Evolutionary conservation across 2,888 invertebrate species (phyloP).

Genomic region (Hemaris fuciformis): DNA sequence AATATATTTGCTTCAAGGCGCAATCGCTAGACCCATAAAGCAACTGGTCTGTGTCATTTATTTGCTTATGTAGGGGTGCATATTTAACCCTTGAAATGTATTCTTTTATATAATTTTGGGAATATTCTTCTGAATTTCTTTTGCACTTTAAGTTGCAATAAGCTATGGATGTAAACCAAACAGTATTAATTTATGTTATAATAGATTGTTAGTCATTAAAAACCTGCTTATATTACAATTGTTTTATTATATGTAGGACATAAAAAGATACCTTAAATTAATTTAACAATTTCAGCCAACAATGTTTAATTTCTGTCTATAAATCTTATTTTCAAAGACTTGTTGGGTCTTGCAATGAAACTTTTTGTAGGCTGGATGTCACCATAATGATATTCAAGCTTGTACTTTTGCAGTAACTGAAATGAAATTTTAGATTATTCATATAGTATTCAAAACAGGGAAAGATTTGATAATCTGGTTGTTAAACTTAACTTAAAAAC

Average conservation of each 20-base stretch:
- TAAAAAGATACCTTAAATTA: neutral
- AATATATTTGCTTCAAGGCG: constrained; percentile 86
- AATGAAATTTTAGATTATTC: constrained; percentile 29
- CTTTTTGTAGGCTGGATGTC: constrained; percentile 81
- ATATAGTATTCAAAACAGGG: neutral
- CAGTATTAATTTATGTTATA: neutral
- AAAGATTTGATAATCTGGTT: neutral
- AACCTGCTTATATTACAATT: neutral
- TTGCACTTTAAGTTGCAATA: too few species aligned
- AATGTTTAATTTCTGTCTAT: constrained; percentile 72
- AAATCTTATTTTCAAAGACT: constrained; percentile 84
- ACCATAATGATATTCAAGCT: constrained; percentile 85
- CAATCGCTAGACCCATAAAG: constrained; percentile 42
- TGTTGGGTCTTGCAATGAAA: constrained; percentile 83
- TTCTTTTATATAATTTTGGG: neutral
- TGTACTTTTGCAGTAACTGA: constrained; percentile 83
- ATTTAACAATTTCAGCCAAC: neutral
- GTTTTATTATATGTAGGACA: neutral
- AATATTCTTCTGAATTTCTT: too few species aligned
- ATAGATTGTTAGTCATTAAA: neutral
- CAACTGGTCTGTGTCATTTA: neutral
- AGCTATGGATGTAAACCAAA: neutral
- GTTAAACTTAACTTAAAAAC: neutral
- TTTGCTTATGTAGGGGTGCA: neutral
- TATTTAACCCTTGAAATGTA: too few species aligned